Percentiles rank a stretch among this genome's conserved stretches.
phyloP scores from a whole-genome alignment of 1,140 invertebrate species.

The Diuraphis noxia region DNA sequence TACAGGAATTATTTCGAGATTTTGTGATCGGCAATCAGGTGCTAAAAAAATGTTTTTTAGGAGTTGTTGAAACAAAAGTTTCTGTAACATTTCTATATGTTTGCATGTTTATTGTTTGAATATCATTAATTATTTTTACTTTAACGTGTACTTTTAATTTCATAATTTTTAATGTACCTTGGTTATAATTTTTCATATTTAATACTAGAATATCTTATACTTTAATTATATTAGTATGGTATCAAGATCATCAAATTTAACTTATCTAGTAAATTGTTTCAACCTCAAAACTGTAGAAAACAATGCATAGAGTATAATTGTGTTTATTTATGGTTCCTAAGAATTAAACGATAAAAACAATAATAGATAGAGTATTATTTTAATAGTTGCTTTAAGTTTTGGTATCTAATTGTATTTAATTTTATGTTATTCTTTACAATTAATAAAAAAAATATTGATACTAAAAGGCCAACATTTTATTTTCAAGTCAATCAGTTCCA shows the following conservation, averaged over 20 bases:
- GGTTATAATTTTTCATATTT: not conserved
- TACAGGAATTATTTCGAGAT: slow-evolving; percentile 53
- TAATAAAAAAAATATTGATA: not conserved
- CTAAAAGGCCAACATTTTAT: not conserved
- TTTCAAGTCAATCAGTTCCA: not conserved
- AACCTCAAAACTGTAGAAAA: not conserved
- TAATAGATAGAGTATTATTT: not conserved
- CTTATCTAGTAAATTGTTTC: not conserved
- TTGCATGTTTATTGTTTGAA: slow-evolving; percentile 43
- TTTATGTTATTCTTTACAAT: not conserved
- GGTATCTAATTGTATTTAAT: not conserved
- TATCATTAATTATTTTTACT: slow-evolving; percentile 9
- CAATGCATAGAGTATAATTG: not conserved
- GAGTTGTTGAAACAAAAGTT: slow-evolving; percentile 22
- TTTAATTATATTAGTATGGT: not conserved
- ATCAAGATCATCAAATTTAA: not conserved
- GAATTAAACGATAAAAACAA: not conserved
- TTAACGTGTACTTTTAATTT: not conserved
- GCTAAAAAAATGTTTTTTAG: slow-evolving; percentile 45
- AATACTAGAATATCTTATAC: not conserved
- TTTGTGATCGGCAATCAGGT: slow-evolving; percentile 51
- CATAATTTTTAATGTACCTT: not conserved
- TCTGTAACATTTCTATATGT: slow-evolving; percentile 28
- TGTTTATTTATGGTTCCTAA: not conserved
- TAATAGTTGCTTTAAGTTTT: not conserved